phyloP scores from a whole-genome alignment of 1,140 invertebrate genomes.

The Drosophila seguyi region DNA sequence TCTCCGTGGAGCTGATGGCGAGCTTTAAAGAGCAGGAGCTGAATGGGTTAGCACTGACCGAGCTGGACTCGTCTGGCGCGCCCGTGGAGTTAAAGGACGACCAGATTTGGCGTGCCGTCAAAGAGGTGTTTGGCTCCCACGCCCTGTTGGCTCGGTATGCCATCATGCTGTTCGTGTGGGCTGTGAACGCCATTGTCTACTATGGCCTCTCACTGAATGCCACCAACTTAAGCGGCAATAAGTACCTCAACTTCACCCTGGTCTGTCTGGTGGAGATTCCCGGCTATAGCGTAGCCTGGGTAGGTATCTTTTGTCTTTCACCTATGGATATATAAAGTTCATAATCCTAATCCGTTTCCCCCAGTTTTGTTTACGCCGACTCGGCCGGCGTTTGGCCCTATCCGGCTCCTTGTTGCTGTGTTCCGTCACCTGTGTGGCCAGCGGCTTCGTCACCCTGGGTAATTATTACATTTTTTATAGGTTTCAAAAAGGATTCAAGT shows the following conservation, averaged over 20 bases:
- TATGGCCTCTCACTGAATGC: slow-evolving; percentile 91
- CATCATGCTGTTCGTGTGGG: slow-evolving; percentile 87
- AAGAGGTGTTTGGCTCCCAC: slow-evolving; percentile 85
- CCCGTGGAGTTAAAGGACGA: slow-evolving; percentile 24
- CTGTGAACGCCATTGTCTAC: slow-evolving; percentile 89
- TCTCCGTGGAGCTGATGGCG: slow-evolving; percentile 85
- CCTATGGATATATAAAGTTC: background rate
- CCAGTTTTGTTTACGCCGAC: slow-evolving; percentile 85
- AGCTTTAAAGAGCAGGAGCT: slow-evolving; percentile 68
- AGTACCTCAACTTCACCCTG: slow-evolving; percentile 87
- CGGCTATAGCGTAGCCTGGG: slow-evolving; percentile 86
- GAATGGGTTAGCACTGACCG: slow-evolving; percentile 10
- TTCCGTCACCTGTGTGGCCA: slow-evolving; percentile 86
- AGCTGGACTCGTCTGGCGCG: background rate
- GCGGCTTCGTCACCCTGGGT: slow-evolving; percentile 74
- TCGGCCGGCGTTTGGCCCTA: slow-evolving; percentile 86
- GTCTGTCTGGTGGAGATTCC: slow-evolving; percentile 88
- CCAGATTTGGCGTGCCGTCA: slow-evolving; percentile 81
- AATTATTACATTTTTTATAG: background rate
- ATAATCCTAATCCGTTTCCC: background rate
- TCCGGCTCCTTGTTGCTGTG: slow-evolving; percentile 87
- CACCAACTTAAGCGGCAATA: slow-evolving; percentile 88
- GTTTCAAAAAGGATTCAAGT: background rate
- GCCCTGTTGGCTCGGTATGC: slow-evolving; percentile 85
- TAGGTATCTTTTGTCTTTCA: slow-evolving; percentile 17